Evolutionary conservation across 1,140 invertebrate species (phyloP).

Genomic region (Bombus pyrosoma): DNA sequence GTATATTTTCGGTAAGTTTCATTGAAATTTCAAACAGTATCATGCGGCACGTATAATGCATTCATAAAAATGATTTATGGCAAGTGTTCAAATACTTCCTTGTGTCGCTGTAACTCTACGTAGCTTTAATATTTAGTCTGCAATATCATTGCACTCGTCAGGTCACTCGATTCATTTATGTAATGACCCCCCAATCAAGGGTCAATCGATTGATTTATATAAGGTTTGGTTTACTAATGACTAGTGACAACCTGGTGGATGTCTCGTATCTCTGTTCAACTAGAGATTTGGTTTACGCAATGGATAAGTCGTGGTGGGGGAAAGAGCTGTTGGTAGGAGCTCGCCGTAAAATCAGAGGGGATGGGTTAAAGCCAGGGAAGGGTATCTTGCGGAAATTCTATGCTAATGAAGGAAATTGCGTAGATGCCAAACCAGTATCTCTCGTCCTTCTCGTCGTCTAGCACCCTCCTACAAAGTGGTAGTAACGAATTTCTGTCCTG

Average conservation of each 20-base stretch:
- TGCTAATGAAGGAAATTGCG: constrained; percentile 77
- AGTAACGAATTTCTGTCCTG: constrained; percentile 59
- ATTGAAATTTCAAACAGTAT: background rate
- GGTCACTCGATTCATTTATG: too few species aligned
- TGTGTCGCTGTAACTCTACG: too few species aligned
- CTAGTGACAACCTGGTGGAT: constrained; percentile 6
- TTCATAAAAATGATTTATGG: background rate
- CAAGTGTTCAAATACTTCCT: too few species aligned
- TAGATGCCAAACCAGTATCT: constrained; percentile 73
- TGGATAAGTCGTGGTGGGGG: constrained; percentile 26
- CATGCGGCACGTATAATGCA: background rate
- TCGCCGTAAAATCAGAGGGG: background rate
- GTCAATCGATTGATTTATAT: too few species aligned
- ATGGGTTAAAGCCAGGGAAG: constrained; percentile 25
- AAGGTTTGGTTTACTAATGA: too few species aligned
- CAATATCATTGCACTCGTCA: too few species aligned
- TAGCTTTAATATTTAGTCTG: too few species aligned
- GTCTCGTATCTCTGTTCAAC: constrained; percentile 44
- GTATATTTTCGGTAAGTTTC: background rate
- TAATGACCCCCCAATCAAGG: too few species aligned
- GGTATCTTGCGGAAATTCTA: constrained; percentile 72
- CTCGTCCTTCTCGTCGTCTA: constrained; percentile 35
- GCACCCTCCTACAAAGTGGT: constrained; percentile 28
- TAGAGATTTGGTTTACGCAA: constrained; percentile 60
- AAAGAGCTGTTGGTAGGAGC: background rate